These are phyloP conservation scores for Tor tambroides DNA, from an alignment of 2,113 vertebrate genomes.

Conservation along the genomic window DNA sequence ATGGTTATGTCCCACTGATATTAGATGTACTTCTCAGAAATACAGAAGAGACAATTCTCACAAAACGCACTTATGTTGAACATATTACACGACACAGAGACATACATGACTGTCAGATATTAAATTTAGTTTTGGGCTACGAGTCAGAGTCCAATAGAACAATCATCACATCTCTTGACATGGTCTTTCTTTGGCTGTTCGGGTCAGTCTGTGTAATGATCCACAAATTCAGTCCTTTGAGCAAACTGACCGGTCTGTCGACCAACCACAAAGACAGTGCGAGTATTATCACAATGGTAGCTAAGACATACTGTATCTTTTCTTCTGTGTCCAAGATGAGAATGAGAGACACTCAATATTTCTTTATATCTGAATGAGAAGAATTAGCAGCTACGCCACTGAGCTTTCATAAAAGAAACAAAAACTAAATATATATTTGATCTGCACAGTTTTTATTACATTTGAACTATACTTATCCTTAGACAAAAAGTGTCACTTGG, in stretches of 20 bases:
- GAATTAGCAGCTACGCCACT: slow-evolving; percentile 37
- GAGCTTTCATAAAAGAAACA: slow-evolving; percentile 1
- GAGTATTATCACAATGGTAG: slow-evolving; percentile 34
- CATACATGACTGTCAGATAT: neutral
- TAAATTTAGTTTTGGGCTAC: neutral
- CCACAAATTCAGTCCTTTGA: slow-evolving; percentile 48
- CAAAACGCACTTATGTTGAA: slow-evolving; percentile 25
- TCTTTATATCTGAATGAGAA: slow-evolving; percentile 34
- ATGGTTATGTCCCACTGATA: slow-evolving; percentile 23
- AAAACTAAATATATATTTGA: neutral
- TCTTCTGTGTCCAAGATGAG: slow-evolving; percentile 24
- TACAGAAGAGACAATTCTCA: neutral
- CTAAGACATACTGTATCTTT: slow-evolving; percentile 35
- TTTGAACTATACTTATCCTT: neutral
- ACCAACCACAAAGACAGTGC: slow-evolving; percentile 32
- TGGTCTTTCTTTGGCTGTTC: slow-evolving; percentile 29
- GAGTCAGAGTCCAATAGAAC: slow-evolving; percentile 33
- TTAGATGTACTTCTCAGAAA: slow-evolving; percentile 1
- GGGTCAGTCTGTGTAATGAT: slow-evolving; percentile 50
- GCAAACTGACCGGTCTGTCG: slow-evolving; percentile 45
- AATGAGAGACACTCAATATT: slow-evolving; percentile 20
- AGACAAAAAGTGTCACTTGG: neutral
- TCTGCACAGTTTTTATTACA: neutral
- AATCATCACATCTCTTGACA: slow-evolving; percentile 38
- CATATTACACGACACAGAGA: slow-evolving; percentile 25